Evolutionary conservation across 2,113 vertebrate genomes (phyloP).

Genomic region (Craseonycteris thonglongyai): DNA sequence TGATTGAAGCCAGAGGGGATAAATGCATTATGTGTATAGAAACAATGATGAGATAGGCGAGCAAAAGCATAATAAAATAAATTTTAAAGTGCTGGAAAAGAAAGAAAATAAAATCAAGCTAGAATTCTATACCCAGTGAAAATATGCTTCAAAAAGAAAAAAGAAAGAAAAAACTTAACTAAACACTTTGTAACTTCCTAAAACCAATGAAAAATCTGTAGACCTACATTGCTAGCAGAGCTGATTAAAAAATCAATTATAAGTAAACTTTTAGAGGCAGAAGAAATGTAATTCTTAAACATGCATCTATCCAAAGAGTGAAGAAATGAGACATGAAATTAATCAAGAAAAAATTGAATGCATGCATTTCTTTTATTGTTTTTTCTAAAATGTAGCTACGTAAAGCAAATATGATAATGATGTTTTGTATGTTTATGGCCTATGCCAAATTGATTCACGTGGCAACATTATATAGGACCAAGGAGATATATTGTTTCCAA

Average conservation of each 20-base stretch:
- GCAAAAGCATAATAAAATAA: not conserved
- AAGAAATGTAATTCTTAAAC: not conserved
- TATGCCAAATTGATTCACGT: no score
- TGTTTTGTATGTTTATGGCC: not conserved
- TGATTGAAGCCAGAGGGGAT: not conserved
- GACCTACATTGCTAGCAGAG: not conserved
- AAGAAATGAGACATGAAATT: not conserved
- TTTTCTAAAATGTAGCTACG: not conserved
- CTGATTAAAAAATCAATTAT: not conserved
- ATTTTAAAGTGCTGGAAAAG: not conserved
- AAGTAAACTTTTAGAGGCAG: not conserved
- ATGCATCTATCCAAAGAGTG: not conserved
- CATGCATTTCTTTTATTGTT: not conserved
- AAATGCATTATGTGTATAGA: not conserved
- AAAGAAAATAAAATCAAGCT: not conserved
- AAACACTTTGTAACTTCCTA: no score
- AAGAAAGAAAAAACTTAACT: not conserved
- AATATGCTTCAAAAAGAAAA: not conserved
- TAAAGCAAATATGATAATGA: not conserved
- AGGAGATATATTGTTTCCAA: not conserved
- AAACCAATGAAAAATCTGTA: not conserved
- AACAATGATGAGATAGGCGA: not conserved
- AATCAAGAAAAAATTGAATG: not conserved
- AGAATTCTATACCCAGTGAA: not conserved
- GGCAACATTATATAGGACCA: no score